phyloP scores from a whole-genome alignment of 1,140 invertebrate species.

The Tetramorium alpestre region DNA sequence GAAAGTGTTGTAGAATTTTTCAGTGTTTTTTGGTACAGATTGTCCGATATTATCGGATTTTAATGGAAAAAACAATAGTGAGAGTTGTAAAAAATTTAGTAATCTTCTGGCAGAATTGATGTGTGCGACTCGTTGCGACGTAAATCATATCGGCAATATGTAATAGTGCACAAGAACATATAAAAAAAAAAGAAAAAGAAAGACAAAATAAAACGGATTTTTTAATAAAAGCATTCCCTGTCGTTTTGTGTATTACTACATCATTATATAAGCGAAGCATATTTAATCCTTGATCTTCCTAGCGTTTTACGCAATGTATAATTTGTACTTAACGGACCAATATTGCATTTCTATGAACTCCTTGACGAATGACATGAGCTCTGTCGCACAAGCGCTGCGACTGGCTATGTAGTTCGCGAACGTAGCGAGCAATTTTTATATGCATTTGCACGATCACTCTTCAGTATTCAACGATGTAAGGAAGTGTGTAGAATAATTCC shows the following conservation, averaged over 20 bases:
- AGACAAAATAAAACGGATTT: slow-evolving; percentile 76
- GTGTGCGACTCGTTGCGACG: slow-evolving; percentile 57
- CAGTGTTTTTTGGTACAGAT: slow-evolving; percentile 54
- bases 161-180: slow-evolving; percentile 74
- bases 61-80: slow-evolving; percentile 43
- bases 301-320: background rate
- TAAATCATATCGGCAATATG: slow-evolving; percentile 70
- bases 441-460: slow-evolving; percentile 14
- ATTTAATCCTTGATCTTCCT: slow-evolving; percentile 51
- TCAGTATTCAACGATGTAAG: background rate
- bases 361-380: slow-evolving; percentile 41
- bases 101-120: slow-evolving; percentile 62
- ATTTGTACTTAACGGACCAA: background rate
- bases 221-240: slow-evolving; percentile 68
- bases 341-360: slow-evolving; percentile 30
- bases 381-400: slow-evolving; percentile 54
- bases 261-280: background rate
- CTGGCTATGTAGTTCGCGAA: slow-evolving; percentile 8
- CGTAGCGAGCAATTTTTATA: slow-evolving; percentile 55
- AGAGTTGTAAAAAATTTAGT: slow-evolving; percentile 62
- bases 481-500: background rate
- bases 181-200: slow-evolving; percentile 65
- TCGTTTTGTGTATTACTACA: slow-evolving; percentile 40
- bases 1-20: slow-evolving; percentile 65
- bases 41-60: slow-evolving; percentile 53